Evolutionary conservation across 2,797 vertebrate genomes (phyloP).

Genomic region (Lemur catta): DNA sequence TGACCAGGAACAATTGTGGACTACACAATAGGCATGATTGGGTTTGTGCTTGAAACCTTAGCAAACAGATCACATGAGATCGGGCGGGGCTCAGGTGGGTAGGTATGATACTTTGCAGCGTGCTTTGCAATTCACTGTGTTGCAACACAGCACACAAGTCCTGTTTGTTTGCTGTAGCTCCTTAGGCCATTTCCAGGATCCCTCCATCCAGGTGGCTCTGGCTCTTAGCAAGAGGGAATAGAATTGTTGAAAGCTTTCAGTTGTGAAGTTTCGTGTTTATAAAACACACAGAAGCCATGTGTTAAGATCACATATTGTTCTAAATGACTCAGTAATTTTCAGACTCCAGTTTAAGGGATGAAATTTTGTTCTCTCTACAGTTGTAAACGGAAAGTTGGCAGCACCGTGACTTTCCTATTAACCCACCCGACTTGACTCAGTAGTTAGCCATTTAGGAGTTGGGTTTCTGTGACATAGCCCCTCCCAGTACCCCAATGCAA

Average conservation of each 20-base stretch:
- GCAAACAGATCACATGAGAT: neutral
- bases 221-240: neutral
- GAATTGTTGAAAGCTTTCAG: slow-evolving; percentile 28
- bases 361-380: neutral
- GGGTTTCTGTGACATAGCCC: neutral
- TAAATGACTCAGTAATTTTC: slow-evolving; percentile 42
- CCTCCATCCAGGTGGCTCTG: neutral
- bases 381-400: neutral
- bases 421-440: neutral
- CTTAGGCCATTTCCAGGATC: neutral
- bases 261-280: slow-evolving; percentile 63
- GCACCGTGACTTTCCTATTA: neutral
- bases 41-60: neutral
- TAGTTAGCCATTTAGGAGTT: neutral
- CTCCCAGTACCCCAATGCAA: neutral
- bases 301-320: slow-evolving; percentile 10
- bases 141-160: neutral
- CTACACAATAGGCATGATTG: neutral
- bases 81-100: neutral
- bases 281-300: neutral
- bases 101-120: rapidly evolving
- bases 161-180: neutral
- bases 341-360: neutral
- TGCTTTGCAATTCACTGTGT: rapidly evolving
- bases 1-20: neutral